Evolutionary conservation across 2,113 vertebrate species (phyloP), one percentile per base, ranked within the genome.

Genomic region (Ctenodactylus gundi): DNA sequence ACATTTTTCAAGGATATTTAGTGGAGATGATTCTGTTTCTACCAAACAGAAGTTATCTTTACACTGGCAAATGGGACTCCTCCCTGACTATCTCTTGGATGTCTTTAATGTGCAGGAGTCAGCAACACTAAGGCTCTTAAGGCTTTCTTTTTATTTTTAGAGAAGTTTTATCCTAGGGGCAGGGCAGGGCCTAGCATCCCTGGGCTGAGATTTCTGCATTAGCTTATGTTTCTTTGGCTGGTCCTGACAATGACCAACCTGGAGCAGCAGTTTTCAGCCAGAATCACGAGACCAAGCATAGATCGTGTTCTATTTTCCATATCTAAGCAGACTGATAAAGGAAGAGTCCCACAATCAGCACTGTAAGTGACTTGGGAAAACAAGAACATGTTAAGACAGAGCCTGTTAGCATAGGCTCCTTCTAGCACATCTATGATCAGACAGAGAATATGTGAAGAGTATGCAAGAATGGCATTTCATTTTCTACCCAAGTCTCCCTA

Each of bases 211-310:
- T 86, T 85, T 91, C 36, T 7, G 3, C 62, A 39, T 91, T 31
- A 77, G 78, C 2, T 7, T 39, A 18, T 96, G 96, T 96, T 94
- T 96, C 96, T 94, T 94, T 80, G 93, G 91, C 91, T 94, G 88
- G 58, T 55, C 57, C 49, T 68, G 46, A 96, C 75, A 36, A 51
- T 60, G 51, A 39, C 36, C 55, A 94, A n/a, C 62, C 4, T 60
- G 1, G 21, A 70, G 31, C 65, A 72, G 18, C 17, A 39, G 60
- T 0, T 25, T 31, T 27, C 27, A 7, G 31, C 83, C 17, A 13
- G 73, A 90, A 83, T 67, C 25, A 58, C 80, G 57, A 34, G 31
- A 95, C 27, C 34, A 55, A 73, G 65, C 90, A 75, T 51, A 70
- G 44, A 31, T 83, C 39, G 96, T 90, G 80, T 49, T n/a, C 7